A percentile compares a stretch with the other conserved stretches of the same genome.
phyloP scores from a whole-genome alignment of 2,113 vertebrate species.

The Miniopterus natalensis region DNA sequence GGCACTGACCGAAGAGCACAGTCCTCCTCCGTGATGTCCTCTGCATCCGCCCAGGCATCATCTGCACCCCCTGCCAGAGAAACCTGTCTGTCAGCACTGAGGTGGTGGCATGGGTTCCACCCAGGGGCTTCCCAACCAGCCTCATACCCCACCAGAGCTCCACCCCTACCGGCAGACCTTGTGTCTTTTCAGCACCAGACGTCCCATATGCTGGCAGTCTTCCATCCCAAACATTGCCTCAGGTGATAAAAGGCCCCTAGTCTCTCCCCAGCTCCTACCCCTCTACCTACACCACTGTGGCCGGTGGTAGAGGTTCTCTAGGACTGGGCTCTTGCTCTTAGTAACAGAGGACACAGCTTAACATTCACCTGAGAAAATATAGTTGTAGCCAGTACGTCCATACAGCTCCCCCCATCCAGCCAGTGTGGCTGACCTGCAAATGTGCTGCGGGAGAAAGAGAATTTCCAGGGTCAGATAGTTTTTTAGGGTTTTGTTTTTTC shows the following conservation, averaged over 20 bases:
- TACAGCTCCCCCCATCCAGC: constrained; percentile 99
- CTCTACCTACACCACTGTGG: not conserved
- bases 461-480: constrained; percentile 9
- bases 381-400: constrained; percentile 98
- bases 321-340: not conserved
- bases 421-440: constrained; percentile 97
- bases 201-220: not conserved
- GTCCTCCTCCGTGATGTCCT: constrained; percentile 95
- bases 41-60: constrained; percentile 93
- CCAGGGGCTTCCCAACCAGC: not conserved
- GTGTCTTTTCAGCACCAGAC: not conserved
- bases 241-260: not conserved
- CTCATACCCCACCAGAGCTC: not conserved
- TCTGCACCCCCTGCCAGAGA: constrained; percentile 93
- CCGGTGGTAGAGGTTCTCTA: not conserved
- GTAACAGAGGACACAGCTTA: not conserved
- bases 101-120: not conserved
- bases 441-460: constrained; percentile 90
- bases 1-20: constrained; percentile 91
- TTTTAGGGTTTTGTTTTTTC: not conserved
- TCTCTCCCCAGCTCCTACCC: not conserved
- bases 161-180: not conserved
- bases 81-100: constrained; percentile 10
- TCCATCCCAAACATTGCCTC: not conserved
- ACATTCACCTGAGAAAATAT: constrained; percentile 97